Evolutionary conservation across 2,888 invertebrate species (phyloP), one percentile per base, ranked within the genome.

Genomic region (Philhelius pedissequus): DNA sequence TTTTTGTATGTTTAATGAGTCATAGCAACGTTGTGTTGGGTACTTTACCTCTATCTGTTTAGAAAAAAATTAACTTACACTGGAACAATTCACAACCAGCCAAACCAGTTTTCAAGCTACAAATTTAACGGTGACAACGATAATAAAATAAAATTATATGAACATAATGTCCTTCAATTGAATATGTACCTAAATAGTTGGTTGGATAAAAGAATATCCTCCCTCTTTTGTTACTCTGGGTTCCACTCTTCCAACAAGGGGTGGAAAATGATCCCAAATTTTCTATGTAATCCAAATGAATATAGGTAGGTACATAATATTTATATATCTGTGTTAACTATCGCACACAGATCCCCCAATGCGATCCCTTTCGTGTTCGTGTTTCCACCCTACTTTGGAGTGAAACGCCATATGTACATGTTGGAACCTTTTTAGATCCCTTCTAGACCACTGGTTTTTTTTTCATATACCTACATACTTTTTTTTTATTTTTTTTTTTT

Each of bases 191-290:
- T 9, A 56, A 48, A 40, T 52, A n/a, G 74, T 48, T 64, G 68
- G 32, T 27, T 69, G 73, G 64, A 70, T 79, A 79, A 79, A 43
- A 56, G 62, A 30, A 64, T 83, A 79, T 83, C 84, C 84, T 80
- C 84, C 80, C 71, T 84, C 80, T 80, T 70, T 75, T 60, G 9
- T 38, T 50, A 22, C 52, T 25, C 73, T 15, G 64, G 68, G 83
- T 84, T 75, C 84, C 79, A 79, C 38, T 45, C 30, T 64, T 7
- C 32, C 48, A 69, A 84, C 70, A 84, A 84, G 70, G 84, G 84
- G 80, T 80, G 84, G 84, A 80, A 82, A 84, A 84, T 71, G 84
- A 84, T 84, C 84, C 84, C 84, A 84, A 56, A 54, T 54, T 11
- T 2, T 32, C 11, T 70, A 40, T 38, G 54, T 48, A 48, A 48